phyloP scores from a whole-genome alignment of 2,113 vertebrate species.

The Arvicanthis niloticus region DNA sequence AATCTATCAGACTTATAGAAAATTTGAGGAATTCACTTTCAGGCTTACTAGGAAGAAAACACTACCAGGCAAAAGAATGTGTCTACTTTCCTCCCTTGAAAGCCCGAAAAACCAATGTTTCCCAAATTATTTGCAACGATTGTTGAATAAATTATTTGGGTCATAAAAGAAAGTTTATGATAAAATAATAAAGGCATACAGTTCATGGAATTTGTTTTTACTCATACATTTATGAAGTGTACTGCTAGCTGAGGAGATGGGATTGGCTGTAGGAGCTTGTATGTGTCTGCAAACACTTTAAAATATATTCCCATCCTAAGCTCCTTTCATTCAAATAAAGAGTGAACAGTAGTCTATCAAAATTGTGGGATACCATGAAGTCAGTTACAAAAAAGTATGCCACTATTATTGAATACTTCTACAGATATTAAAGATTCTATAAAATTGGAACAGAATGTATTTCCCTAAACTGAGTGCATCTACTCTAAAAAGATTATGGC shows the following conservation, averaged over 20 bases:
- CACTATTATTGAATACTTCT: neutral
- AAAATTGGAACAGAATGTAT: neutral
- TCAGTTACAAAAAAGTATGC: neutral
- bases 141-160: neutral
- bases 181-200: neutral
- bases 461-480: too few species aligned
- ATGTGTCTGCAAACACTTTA: neutral
- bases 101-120: neutral
- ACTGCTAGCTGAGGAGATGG: neutral
- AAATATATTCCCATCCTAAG: too few species aligned
- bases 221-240: neutral
- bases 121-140: neutral
- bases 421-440: neutral
- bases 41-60: neutral
- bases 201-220: neutral
- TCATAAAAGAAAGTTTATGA: neutral
- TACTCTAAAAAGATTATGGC: neutral
- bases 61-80: rapidly evolving
- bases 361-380: neutral
- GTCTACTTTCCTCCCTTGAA: neutral
- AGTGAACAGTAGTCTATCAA: neutral
- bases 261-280: neutral
- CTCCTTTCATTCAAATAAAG: neutral
- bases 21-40: neutral
- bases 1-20: neutral